Evolutionary conservation across 1,140 invertebrate genomes (phyloP), one percentile per base, ranked within the genome.

Genomic region (Myzus persicae): DNA sequence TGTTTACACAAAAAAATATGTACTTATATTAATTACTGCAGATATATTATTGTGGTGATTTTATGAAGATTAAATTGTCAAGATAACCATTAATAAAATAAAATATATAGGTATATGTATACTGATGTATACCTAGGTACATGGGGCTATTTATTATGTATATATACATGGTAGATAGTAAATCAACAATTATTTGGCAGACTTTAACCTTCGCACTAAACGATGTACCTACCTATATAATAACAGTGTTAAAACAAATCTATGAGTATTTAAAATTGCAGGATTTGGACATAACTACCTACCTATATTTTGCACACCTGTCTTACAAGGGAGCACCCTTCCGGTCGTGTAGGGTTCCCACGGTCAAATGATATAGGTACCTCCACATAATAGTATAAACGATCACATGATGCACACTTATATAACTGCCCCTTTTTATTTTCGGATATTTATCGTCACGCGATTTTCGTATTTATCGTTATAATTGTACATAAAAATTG

Each of bases 391-490:
- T 44, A 44, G 11, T 87, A 36, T 85, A 87, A 87, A 87, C 85
- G 44, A 18, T 87, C 85, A 46, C 24, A 51, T 38, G 24, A 51
- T 38, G 24, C 48, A 51, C 36, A 89, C 88, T 38, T 89, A 38
- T 48, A 51, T 54, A 51, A 51, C 88, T 38, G 48, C 36, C 88
- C 48, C 87, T 51, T 89, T 89, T 88, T 46, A 48, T 88, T 89
- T 54, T 89, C 46, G 48, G 36, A 89, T 51, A 38, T 54, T 51
- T 36, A 24, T 36, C 20, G 48, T 89, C 88, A 89, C 88, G 88
- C 88, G 36, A 89, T 54, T 38, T 51, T 89, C 48, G 48, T 89
- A 54, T 89, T 89, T 38, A 89, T 54, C 36, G 85, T 46, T 85
- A 40, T 48, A 87, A 85, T 87, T 46, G 26, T 46, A 87, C 26